Percentiles rank a stretch among this genome's conserved stretches.
These are phyloP conservation scores for Synergus laeviventris DNA, from an alignment of 2,888 invertebrate species.

Conservation along the genomic window DNA sequence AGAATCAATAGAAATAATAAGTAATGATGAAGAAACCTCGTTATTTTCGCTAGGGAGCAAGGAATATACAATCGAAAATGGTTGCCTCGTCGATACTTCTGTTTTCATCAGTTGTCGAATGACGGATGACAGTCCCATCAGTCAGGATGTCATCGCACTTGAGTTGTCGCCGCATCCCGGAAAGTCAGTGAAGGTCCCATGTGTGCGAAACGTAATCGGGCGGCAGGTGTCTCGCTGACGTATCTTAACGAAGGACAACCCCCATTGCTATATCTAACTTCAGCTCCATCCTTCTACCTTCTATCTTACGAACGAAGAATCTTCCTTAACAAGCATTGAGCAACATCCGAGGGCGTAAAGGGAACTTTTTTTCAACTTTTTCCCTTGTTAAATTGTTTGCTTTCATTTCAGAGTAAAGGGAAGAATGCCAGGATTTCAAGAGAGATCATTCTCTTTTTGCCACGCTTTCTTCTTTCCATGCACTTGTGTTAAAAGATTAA, in stretches of 20 bases:
- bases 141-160: constrained; percentile 65
- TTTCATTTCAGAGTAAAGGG: constrained; percentile 48
- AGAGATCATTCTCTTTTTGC: constrained; percentile 52
- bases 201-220: constrained; percentile 71
- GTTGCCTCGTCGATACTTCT: not conserved
- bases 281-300: constrained; percentile 9
- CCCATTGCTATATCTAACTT: constrained; percentile 30
- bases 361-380: constrained; percentile 63
- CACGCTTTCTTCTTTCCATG: constrained; percentile 10
- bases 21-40: too few relatives aligned
- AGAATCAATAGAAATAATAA: too few relatives aligned
- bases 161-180: constrained; percentile 56
- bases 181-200: constrained; percentile 60
- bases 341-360: constrained; percentile 58
- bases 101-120: constrained; percentile 20
- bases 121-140: constrained; percentile 56
- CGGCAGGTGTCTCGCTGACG: constrained; percentile 73
- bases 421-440: constrained; percentile 35
- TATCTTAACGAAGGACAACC: constrained; percentile 72
- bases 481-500: not conserved
- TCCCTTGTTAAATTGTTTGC: constrained; percentile 70
- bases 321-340: constrained; percentile 67
- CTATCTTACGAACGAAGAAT: constrained; percentile 35
- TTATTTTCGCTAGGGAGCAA: too few relatives aligned
- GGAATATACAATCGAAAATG: not conserved